Base-by-base conservation (phyloP, 2,888 invertebrate genomes). In the Cynaeus angustus region DNA sequence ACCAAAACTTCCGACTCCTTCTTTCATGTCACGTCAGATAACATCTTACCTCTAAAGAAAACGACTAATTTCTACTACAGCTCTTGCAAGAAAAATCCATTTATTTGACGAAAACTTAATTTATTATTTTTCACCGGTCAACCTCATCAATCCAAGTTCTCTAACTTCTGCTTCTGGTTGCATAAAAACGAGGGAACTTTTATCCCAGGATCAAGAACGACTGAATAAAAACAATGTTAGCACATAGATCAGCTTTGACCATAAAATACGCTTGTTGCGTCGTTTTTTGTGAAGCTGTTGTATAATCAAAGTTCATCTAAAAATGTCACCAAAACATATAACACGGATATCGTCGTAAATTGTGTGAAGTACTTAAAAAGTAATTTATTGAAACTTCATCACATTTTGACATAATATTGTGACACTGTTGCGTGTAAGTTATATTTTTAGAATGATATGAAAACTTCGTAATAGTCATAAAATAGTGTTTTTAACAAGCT, bases 401-500 rank as follows among this genome's bases (percentile, higher is more conserved):
- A 8, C n/a, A 12, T 13, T 30, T 53, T 43, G 13, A 8, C 10
- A 6, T 28, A 14, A 65, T 45, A 65, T 46, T 66, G 66, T 66
- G 30, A 56, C 37, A 33, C 10, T 55, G 55, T 66, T 64, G 41
- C 43, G 64, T 64, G 38, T 52, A 64, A 43, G 30, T 46, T 38
- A 52, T 62, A 50, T 50, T 59, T 52, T 50, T 41, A 53, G 37
- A 50, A 37, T 50, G 50, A 16, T 50, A 64, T 64, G 53, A 64
- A 56, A 55, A 66, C 5, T 45, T 33, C 48, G 55, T 66, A 66
- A 66, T 45, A 56, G 33, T 66, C 66, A 26, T 66, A 66, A 66
- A 66, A 43, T 66, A 66, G 46, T 66, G 66, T 66, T 66, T 66
- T 66, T 66, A 66, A 66, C 66, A 66, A 66, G 55, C 55, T 66